A percentile compares a stretch with the other conserved stretches of the same genome.
Evolutionary conservation across 2,888 invertebrate species (phyloP).

Genomic region (Eustalomyia histrio): DNA sequence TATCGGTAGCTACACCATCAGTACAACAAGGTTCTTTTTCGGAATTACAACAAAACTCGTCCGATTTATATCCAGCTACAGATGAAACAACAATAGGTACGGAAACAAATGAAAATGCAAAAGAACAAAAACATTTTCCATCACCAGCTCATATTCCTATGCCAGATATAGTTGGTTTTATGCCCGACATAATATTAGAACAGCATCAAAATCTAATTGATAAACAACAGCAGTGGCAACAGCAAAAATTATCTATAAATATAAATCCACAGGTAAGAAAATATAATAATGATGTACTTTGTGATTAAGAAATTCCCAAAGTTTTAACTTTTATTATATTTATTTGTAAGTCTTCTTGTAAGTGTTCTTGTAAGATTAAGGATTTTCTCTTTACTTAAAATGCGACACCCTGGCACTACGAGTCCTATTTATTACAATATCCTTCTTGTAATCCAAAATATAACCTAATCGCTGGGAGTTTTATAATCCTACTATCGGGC

Average conservation of each 20-base stretch:
- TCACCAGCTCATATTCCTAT: constrained; percentile 68
- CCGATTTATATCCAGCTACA: constrained; percentile 62
- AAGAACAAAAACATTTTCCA: constrained; percentile 70
- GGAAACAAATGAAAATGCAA: constrained; percentile 37
- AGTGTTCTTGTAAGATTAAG: too few species aligned
- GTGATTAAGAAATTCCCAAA: too few species aligned
- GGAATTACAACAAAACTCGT: constrained; percentile 67
- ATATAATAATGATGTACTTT: too few species aligned
- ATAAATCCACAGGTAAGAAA: constrained; percentile 65
- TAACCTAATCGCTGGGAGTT: too few species aligned
- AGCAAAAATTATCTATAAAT: constrained; percentile 63
- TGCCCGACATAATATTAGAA: constrained; percentile 57
- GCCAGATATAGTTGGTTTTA: constrained; percentile 35
- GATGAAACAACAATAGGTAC: constrained; percentile 49
- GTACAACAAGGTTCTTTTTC: constrained; percentile 68
- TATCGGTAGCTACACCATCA: constrained; percentile 70
- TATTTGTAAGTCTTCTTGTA: too few species aligned
- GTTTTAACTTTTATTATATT: too few species aligned
- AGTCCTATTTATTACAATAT: too few species aligned
- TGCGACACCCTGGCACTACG: too few species aligned
- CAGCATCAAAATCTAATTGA: constrained; percentile 20
- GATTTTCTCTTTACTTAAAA: too few species aligned
- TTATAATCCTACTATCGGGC: too few species aligned
- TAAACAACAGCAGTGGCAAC: constrained; percentile 14
- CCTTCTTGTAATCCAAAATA: too few species aligned